Evolutionary conservation across 2,888 invertebrate species (phyloP).

Genomic region (Machimus rusticus): DNA sequence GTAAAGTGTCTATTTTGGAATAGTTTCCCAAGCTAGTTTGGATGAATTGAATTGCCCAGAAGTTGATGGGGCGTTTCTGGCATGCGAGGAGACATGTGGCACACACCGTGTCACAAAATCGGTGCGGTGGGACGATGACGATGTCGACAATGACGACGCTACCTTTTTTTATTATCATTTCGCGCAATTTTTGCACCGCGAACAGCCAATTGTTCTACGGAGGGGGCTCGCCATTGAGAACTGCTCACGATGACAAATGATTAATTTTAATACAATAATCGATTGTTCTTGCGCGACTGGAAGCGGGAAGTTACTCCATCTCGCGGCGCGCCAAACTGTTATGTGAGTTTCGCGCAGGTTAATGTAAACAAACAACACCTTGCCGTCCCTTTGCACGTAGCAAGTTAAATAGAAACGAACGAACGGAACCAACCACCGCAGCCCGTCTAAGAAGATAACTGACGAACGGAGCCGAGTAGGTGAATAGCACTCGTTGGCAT

Average conservation of each 20-base stretch:
- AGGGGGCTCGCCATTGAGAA: conserved; percentile 29
- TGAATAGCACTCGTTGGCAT: background rate
- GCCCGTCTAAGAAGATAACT: background rate
- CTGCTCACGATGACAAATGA: conserved; percentile 40
- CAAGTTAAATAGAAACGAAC: background rate
- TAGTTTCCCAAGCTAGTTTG: background rate
- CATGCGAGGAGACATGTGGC: background rate
- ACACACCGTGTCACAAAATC: background rate
- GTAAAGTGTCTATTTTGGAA: background rate
- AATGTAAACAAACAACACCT: conserved; percentile 46
- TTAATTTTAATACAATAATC: conserved; percentile 44
- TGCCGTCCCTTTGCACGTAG: conserved; percentile 28
- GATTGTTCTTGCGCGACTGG: conserved; percentile 32
- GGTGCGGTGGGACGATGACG: background rate
- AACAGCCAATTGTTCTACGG: conserved; percentile 30
- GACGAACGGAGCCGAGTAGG: background rate
- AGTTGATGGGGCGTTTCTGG: background rate
- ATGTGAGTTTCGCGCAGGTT: conserved; percentile 34
- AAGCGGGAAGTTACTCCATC: conserved; percentile 13
- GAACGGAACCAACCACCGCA: background rate
- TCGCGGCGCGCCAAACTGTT: background rate
- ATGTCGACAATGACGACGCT: background rate
- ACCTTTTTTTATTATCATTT: background rate
- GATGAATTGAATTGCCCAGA: background rate
- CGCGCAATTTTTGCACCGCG: conserved; percentile 2